Conservation (phyloP, 2,797 vertebrate species). For the Ispidina picta region DNA sequence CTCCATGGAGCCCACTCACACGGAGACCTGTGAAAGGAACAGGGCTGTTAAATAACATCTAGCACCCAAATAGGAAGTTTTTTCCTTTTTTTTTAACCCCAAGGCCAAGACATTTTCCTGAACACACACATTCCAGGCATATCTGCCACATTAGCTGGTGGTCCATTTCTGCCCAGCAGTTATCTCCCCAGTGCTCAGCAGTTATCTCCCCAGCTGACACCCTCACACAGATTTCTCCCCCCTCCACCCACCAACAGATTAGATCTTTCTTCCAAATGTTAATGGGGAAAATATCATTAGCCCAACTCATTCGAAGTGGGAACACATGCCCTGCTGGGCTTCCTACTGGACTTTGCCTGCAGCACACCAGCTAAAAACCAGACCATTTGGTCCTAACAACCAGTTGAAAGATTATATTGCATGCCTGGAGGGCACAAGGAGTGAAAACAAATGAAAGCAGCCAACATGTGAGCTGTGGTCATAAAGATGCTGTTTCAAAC, state of each 20-base stretch:
- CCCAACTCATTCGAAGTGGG: slow-evolving; percentile 27
- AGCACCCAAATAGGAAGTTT: neutral
- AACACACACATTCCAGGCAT: neutral
- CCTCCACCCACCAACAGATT: neutral
- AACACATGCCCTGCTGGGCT: slow-evolving; percentile 29
- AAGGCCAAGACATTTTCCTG: neutral
- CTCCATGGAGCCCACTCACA: slow-evolving; percentile 72
- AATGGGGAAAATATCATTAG: slow-evolving; percentile 56
- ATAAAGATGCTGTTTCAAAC: slow-evolving; percentile 46
- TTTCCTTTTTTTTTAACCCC: no score
- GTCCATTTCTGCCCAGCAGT: neutral
- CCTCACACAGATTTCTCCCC: neutral
- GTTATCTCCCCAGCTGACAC: neutral
- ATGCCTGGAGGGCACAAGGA: slow-evolving; percentile 25
- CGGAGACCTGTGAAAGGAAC: slow-evolving; percentile 75
- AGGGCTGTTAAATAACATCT: slow-evolving; percentile 46
- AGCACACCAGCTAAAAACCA: slow-evolving; percentile 43
- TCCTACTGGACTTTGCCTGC: slow-evolving; percentile 40
- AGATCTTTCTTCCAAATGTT: slow-evolving; percentile 24
- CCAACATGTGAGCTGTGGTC: slow-evolving; percentile 17
- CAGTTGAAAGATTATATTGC: slow-evolving; percentile 62
- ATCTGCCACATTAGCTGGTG: neutral
- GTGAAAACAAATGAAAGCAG: slow-evolving; percentile 24
- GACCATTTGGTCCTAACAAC: slow-evolving; percentile 66
- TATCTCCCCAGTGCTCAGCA: neutral